Percentiles rank a stretch among this genome's conserved stretches.
Evolutionary conservation across 2,888 invertebrate genomes (phyloP).

Genomic region (Torymus aiolomorphi): DNA sequence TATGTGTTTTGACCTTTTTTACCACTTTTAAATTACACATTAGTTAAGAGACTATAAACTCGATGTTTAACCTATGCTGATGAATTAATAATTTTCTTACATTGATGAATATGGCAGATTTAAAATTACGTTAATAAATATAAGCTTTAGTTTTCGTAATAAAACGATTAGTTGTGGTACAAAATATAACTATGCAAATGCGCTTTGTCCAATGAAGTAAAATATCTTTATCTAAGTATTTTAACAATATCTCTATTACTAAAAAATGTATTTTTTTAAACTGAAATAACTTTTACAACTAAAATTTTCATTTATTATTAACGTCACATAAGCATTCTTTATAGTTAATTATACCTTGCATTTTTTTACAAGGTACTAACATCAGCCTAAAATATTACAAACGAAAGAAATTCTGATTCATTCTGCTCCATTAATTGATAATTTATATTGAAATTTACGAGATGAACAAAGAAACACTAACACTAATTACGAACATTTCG

Average conservation of each 20-base stretch:
- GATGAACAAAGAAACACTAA: too few species aligned
- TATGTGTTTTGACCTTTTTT: too few species aligned
- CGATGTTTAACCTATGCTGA: too few species aligned
- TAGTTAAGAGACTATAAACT: too few species aligned
- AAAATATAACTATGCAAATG: background rate
- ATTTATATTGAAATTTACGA: background rate
- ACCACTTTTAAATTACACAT: too few species aligned
- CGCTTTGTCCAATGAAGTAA: too few species aligned
- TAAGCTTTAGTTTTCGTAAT: slow-evolving; percentile 5
- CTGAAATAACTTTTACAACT: background rate
- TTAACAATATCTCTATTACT: background rate
- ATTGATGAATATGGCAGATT: background rate
- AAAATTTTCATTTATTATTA: background rate
- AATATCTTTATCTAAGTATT: too few species aligned
- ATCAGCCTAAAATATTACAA: background rate
- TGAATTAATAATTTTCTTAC: background rate
- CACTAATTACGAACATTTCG: background rate
- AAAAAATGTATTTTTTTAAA: slow-evolving; percentile 5
- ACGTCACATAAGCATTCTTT: too few species aligned
- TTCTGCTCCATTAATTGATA: background rate
- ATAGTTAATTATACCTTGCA: background rate
- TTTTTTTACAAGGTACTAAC: slow-evolving; percentile 17
- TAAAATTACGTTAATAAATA: too few species aligned
- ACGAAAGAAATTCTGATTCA: background rate
- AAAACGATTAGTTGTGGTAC: background rate